These are phyloP conservation scores for Onychomys torridus DNA, from an alignment of 2,797 vertebrate species.

Conservation along the genomic window DNA sequence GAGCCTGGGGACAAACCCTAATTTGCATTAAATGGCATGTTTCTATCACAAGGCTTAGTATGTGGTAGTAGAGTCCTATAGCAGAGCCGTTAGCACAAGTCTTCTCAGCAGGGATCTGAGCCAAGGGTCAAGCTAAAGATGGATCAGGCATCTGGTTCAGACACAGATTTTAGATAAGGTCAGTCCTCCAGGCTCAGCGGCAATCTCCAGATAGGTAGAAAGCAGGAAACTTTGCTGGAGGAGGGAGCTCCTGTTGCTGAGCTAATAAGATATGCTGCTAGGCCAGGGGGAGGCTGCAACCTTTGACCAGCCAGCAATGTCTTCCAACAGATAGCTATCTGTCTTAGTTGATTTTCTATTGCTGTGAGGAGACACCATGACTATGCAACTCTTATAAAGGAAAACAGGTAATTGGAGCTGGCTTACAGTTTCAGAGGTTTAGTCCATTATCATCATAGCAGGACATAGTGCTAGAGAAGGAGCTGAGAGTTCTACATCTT, in stretches of 20 bases:
- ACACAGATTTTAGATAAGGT: not conserved
- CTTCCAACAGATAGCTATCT: not conserved
- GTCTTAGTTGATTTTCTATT: not conserved
- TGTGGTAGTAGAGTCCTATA: not conserved
- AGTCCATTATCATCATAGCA: not conserved
- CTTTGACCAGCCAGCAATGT: not conserved
- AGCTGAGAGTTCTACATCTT: not conserved
- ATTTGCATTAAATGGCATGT: not conserved
- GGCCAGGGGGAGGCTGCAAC: not conserved
- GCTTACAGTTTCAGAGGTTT: not conserved
- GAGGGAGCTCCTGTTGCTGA: not conserved
- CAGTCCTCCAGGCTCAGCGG: not conserved
- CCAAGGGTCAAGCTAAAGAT: not conserved
- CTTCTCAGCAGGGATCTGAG: not conserved
- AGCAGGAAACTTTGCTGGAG: not conserved
- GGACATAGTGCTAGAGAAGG: not conserved
- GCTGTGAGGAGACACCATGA: not conserved
- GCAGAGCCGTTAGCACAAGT: not conserved
- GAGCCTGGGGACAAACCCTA: not conserved
- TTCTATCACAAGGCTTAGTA: not conserved
- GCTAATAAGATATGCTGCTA: not conserved
- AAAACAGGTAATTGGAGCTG: not conserved
- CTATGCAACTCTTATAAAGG: not conserved
- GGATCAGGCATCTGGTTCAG: not conserved
- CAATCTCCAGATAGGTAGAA: not conserved